Conservation (phyloP, 2,888 invertebrate species). For the Meliscaeva auricollis region DNA sequence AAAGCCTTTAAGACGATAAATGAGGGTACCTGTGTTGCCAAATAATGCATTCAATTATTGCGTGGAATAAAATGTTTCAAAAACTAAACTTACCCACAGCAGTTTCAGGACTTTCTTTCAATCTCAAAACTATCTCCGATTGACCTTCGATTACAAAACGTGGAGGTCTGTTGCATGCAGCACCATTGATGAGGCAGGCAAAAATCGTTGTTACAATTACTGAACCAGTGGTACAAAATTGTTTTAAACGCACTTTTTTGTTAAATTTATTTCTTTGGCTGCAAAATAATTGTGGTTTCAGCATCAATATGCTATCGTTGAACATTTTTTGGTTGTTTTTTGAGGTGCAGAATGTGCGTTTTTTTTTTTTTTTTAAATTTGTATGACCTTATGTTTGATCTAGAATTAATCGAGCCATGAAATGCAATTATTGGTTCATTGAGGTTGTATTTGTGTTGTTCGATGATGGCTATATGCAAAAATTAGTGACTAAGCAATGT, state of each 20-base stretch:
- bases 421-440: conserved; percentile 57
- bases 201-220: conserved; percentile 10
- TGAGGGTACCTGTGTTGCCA: conserved; percentile 87
- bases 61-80: not conserved
- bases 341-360: conserved; percentile 34
- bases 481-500: not conserved
- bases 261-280: conserved; percentile 63
- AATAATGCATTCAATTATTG: too few relatives aligned
- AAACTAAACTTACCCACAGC: conserved; percentile 89
- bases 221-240: not conserved
- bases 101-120: conserved; percentile 94
- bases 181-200: conserved; percentile 38
- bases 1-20: conserved; percentile 92
- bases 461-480: conserved; percentile 4
- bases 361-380: conserved; percentile 4
- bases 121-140: conserved; percentile 94
- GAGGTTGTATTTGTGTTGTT: conserved; percentile 5
- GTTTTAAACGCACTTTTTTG: conserved; percentile 69
- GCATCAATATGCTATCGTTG: conserved; percentile 38
- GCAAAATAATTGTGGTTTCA: conserved; percentile 10
- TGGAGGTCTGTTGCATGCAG: conserved; percentile 89
- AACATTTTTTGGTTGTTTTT: conserved; percentile 28
- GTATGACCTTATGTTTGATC: conserved; percentile 47
- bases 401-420: conserved; percentile 58
- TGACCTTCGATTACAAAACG: conserved; percentile 94